Base-by-base conservation (phyloP, 2,113 vertebrate species). In the Casuarius casuarius region DNA sequence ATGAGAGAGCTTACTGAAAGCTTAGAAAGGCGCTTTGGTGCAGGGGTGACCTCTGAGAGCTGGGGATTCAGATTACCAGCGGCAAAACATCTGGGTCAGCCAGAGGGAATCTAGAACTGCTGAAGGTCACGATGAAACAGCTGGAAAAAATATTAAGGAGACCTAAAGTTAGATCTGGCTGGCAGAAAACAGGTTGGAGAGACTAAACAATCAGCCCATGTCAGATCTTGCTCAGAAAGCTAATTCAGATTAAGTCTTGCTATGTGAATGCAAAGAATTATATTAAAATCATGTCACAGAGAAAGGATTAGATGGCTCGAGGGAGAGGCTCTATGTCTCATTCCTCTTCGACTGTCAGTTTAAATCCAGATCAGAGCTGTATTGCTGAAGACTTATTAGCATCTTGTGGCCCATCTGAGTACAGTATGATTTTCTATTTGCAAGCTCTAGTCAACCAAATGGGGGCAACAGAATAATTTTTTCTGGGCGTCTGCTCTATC, bases 11-110 rank as follows among this genome's bases (percentile, higher is more conserved):
- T 85, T 67, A 76, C 58, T 58, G 77, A 81, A 84, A 72, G 65
- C 40, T 76, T 73, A 89, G 65, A 79, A 85, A 85, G 38, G 5
- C 91, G 22, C 29, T 1, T 1, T 46, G 65, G 61, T 89, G 33
- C 54, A 74, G 72, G 10, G 23, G 73, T 93, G 87, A 80, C 59
- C 31, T 88, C 72, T 83, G 67, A 67, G 63, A 95, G 56, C 54
- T 31, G 31, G 12, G 31, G 51, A 73, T 89, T 72, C 92, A 86
- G 78, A 88, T 95, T 91, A 72, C 56, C 63, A 74, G 75, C 67
- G 81, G 71, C 56, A 90, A 89, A 87, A 75, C 82, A 48, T 85
- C 85, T 90, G 78, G 92, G 75, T 80, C 94, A 95, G 54, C 31
- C 2, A 8, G 67, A 91, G 31, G 16, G 52, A 65, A 89, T 25